Base-by-base conservation (phyloP, 2,888 invertebrate species). In the Drepana falcataria region DNA sequence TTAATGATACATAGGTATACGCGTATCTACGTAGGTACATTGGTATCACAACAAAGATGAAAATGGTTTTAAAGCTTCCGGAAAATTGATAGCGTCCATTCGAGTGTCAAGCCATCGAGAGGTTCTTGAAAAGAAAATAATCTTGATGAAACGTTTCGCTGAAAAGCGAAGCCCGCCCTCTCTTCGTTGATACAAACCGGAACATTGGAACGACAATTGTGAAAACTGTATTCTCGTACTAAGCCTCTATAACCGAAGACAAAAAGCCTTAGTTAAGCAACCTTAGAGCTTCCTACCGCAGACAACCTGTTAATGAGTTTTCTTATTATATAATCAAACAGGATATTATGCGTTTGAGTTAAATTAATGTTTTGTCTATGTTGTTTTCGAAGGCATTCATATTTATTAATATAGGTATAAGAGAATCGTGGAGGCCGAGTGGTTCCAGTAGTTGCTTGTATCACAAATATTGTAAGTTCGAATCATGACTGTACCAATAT, bases 61-160 rank as follows among this genome's bases (percentile, higher is more conserved):
- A 6, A 2, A 34, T 33, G 34, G 5, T 33, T 35, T 4, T 7
- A 35, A 4, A 5, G 35, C 34, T 34, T 34, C 34, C 33, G 34
- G 40, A 71, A 71, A 77, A 77, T 79, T 76, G 79, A 79, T 79
- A 78, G 72, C 79, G 70, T 75, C 76, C 73, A 75, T 76, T 76
- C 68, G 73, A 69, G 71, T 65, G 65, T 61, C 63, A 70, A 68
- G 64, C 63, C 70, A 75, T 77, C 76, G 73, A 75, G 77, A 75
- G 66, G 72, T 74, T 66, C 76, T 75, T 78, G 76, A 75, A 81
- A 78, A 80, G 80, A 79, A 81, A 83, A 84, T 83, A 84, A 86
- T 85, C 85, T 86, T 82, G 83, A 85, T 86, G 81, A 79, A 85
- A 87, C 76, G 80, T 81, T 79, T 69, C 63, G 75, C 81, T 77